Base-by-base conservation (phyloP, 2,113 vertebrate genomes). In the Pyrgilauda ruficollis region DNA sequence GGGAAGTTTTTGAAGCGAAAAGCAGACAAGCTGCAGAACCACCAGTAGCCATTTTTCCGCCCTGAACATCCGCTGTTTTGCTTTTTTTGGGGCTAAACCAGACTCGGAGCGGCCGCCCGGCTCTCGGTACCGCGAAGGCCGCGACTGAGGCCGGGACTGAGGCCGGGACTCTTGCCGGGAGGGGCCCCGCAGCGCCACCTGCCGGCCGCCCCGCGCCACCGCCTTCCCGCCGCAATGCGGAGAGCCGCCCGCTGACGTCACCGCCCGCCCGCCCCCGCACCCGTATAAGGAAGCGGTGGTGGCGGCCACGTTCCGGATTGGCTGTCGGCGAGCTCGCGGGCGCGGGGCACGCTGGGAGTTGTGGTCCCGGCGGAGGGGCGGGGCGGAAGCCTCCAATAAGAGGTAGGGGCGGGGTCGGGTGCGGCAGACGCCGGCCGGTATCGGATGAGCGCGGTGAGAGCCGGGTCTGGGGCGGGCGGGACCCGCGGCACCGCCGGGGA, bases 251-350 rank as follows among this genome's bases (percentile, higher is more conserved):
- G 1, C 4, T 16, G 23, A 83, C 89, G 81, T 79, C 74, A 67
- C 18, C 0, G 0, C 7, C 0, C 0, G 9, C 17, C 53, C 59
- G 12, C 68, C 68, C 31, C 20, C 8, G 7, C 1, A 0, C 6
- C 9, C 66, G 2, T 13, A 37, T 53, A 16, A 75, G 49, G 78
- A 74, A 5, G 8, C 3, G 3, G 5, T 5, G 44, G 6, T 15
- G 4, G 4, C 10, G 2, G 3, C 2, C 33, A 1, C 28, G 15
- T 18, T 75, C 1, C 1, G 20, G 74, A 90, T 94, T 94, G 94
- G 89, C 39, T 26, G 63, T 6, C 0, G 18, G 11, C 1, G 5
- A 16, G 28, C 1, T 47, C 16, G 39, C 8, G 35, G 20, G 31
- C 64, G 85, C 73, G n/a, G 11, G 15, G 83, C 5, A 9, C 30